A percentile compares a stretch with the other conserved stretches of the same genome.
Conservation (phyloP, 2,797 vertebrate species). For the Sciurus vulgaris region DNA sequence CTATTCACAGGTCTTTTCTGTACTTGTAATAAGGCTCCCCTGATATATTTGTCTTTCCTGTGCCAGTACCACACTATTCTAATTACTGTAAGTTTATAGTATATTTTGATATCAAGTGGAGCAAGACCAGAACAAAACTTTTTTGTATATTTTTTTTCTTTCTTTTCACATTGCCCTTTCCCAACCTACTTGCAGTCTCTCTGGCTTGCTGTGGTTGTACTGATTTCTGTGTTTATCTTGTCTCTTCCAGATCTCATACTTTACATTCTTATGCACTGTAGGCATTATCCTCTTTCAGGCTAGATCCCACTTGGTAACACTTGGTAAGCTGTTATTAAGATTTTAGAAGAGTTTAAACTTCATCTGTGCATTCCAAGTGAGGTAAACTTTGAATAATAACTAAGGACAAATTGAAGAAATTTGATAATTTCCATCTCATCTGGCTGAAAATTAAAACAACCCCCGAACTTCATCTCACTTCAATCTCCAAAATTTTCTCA, state of each 20-base stretch:
- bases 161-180: constrained; percentile 55
- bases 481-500: constrained; percentile 30
- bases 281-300: constrained; percentile 2
- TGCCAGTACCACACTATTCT: background rate
- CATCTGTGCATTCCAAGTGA: background rate
- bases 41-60: constrained; percentile 48
- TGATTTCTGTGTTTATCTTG: constrained; percentile 72
- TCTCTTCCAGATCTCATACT: constrained; percentile 62
- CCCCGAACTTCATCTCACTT: background rate
- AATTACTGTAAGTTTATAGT: constrained; percentile 46
- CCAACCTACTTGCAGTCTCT: background rate
- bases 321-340: constrained; percentile 1
- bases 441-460: constrained; percentile 19
- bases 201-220: background rate
- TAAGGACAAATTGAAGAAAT: background rate
- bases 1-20: background rate
- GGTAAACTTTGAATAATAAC: background rate
- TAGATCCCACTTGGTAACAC: background rate
- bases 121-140: constrained; percentile 50
- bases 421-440: constrained; percentile 64
- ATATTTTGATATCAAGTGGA: constrained; percentile 68
- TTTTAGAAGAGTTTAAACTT: constrained; percentile 45
- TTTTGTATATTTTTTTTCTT: constrained; percentile 72
- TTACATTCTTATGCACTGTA: constrained; percentile 63
- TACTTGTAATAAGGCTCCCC: background rate